A percentile compares a stretch with the other conserved stretches of the same genome.
Evolutionary conservation across 2,113 vertebrate genomes (phyloP).

Genomic region (Aegithalos caudatus): DNA sequence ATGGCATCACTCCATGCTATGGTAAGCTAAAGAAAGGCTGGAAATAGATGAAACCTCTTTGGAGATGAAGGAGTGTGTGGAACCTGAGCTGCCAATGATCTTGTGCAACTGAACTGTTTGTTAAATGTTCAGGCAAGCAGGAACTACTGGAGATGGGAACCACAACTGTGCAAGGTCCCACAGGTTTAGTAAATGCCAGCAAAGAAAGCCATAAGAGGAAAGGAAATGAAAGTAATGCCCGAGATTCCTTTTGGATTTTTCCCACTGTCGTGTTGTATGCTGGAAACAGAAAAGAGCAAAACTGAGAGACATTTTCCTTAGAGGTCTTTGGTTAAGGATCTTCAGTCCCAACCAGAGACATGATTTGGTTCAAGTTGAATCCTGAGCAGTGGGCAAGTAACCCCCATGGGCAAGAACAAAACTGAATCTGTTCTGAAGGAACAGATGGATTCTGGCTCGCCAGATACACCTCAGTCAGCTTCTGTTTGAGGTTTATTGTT

Average conservation of each 20-base stretch:
- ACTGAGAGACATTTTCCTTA: background rate
- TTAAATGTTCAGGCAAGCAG: background rate
- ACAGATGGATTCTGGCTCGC: background rate
- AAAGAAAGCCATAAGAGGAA: background rate
- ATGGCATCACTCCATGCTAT: background rate
- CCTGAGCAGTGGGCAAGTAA: background rate
- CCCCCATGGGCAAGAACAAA: background rate
- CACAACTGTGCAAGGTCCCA: background rate
- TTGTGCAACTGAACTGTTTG: background rate
- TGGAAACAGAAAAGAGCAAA: background rate
- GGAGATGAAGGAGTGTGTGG: background rate
- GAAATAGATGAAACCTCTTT: background rate
- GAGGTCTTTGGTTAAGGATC: background rate
- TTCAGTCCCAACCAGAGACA: fast-evolving
- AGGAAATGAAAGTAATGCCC: background rate
- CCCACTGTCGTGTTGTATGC: background rate
- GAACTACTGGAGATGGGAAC: background rate
- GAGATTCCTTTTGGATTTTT: background rate
- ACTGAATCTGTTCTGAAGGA: background rate
- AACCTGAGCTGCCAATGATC: background rate
- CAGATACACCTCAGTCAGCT: background rate
- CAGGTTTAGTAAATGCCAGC: background rate
- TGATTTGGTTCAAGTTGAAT: background rate
- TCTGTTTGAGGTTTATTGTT: background rate
- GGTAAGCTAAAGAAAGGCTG: background rate